Base-by-base conservation (phyloP, 92 coral and sea anemone species). In the Montipora capitata region DNA sequence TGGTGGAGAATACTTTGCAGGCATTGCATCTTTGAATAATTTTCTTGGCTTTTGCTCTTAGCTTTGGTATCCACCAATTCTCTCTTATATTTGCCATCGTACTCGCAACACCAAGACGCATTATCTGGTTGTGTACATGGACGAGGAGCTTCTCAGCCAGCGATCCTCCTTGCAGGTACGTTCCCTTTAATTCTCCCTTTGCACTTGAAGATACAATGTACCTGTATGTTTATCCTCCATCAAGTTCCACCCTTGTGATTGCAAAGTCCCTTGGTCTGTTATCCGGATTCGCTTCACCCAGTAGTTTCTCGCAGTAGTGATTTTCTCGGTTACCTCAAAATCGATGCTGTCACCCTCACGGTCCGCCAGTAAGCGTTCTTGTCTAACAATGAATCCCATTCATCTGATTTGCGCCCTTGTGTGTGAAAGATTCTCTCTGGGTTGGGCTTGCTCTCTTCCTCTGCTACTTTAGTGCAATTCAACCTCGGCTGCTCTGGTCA, bases 401-500 rank as follows among this genome's bases (percentile, higher is more conserved):
- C 90, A 63, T 90, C 90, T 40, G 65, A 76, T 18, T 80, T 73
- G 72, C 64, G 42, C 83, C 81, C 82, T 80, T 72, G 58, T 17
- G 75, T 43, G 67, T 8, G 74, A 68, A 81, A 61, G 18, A 73
- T 20, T 35, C 68, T 20, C 51, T 81, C 82, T 63, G 13, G 59
- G 61, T 41, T 73, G 64, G 52, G 38, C 62, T 88, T 88, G 14
- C 80, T 15, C 74, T 88, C 87, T 40, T 78, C 41, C 18, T 81
- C 68, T 16, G 77, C 35, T 11, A 17, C 66, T 65, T 58, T 54
- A 39, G 76, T 61, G 63, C 73, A 78, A 40, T 87, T 75, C 20
- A 94, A 78, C 67, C 75, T 82, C 39, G 93, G 96, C 58, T 93
- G 96, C 40, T 62, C 72, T 76, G 96, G 96, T 91, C 93, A 89